phyloP scores from a whole-genome alignment of 2,797 vertebrate species.

The Emydoidea blandingii region DNA sequence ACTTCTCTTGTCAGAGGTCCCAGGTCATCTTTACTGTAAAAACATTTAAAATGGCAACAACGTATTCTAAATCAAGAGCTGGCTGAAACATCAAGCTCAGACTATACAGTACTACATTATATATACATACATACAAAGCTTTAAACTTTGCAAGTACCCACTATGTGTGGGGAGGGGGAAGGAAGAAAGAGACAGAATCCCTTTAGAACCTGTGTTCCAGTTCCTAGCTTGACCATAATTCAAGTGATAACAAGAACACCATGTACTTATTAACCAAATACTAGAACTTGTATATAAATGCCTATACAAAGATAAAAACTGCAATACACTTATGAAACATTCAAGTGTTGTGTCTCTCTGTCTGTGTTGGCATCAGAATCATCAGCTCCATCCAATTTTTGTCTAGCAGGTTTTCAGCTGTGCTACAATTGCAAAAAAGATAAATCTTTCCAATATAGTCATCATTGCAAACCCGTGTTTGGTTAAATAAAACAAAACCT shows the following conservation, averaged over 20 bases:
- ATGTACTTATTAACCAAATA: constrained; percentile 19
- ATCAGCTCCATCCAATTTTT: neutral
- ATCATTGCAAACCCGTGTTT: neutral
- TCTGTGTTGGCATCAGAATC: neutral
- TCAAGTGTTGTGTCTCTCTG: neutral
- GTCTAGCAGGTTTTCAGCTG: neutral
- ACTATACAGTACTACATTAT: neutral
- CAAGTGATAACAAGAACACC: neutral
- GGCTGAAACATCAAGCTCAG: neutral
- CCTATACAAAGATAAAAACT: constrained; percentile 18
- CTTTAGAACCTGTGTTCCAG: constrained; percentile 11
- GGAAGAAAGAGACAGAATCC: constrained; percentile 10
- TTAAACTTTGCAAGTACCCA: constrained; percentile 21
- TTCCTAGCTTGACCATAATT: constrained; percentile 3
- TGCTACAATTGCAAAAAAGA: neutral
- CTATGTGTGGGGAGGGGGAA: constrained; percentile 11
- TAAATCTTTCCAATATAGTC: neutral
- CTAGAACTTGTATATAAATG: constrained; percentile 8
- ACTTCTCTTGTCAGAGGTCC: neutral
- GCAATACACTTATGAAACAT: neutral
- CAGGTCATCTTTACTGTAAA: neutral
- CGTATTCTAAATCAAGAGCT: neutral
- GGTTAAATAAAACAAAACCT: neutral
- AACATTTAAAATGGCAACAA: neutral
- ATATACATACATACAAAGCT: neutral